Base-by-base conservation (phyloP, 2,797 vertebrate species). In the Heterohyrax brucei region DNA sequence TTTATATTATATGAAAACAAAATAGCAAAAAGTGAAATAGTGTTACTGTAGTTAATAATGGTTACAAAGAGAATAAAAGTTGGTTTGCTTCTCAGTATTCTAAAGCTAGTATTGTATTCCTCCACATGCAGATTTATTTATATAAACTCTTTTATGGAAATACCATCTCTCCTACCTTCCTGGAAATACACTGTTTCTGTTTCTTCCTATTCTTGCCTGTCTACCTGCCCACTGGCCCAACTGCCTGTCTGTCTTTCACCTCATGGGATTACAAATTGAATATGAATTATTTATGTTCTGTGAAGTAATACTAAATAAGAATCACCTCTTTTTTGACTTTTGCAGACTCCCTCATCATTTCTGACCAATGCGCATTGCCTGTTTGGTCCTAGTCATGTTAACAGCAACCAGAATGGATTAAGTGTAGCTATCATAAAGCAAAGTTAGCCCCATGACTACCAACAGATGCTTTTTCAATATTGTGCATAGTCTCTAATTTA, bases 281-380 rank as follows among this genome's bases (percentile, higher is more conserved):
- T 93, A 10, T 28, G 56, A 86, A 87, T 96, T 94, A 87, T 96
- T 97, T 97, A 89, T 93, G 66, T 89, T 94, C 59, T 92, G 1
- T 92, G 50, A 94, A 50, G 53, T 97, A 96, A 95, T 50, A 82
- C 2, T 78, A 96, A 96, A 89, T 44, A 91, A 97, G 10, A 92
- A 88, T 94, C 53, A 90, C 7, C 62, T 0, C 68, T 0, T 4
- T 91, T 95, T 18, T 91, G 70, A 97, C 13, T 94, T 75, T n/a
- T 87, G 14, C 16, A 92, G 85, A 83, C 13, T 39, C 85, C 48
- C 8, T 28, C 39, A 78, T 79, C 56, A 56, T 95, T 97, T 97
- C n/a, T 5, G 21, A 90, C 33, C 85, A 21, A 0, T 53, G 7
- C 0, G 89, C 18, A n/a, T 0, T 70, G 24, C 86, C 1, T 33